Conservation (phyloP, 92 coral and sea anemone genomes). For the Epizoanthus ramosus region DNA sequence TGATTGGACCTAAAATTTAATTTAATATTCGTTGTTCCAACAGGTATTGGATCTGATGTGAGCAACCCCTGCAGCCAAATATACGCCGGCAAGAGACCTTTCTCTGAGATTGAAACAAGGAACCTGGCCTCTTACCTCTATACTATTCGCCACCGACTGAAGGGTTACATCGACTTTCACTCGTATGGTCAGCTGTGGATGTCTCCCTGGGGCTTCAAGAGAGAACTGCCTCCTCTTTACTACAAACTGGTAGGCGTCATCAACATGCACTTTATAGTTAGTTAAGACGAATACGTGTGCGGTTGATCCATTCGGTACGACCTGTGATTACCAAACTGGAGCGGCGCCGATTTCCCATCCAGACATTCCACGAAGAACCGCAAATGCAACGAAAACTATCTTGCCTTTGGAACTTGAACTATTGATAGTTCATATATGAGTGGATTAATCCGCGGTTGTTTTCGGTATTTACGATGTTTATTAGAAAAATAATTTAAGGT, state of each 20-base stretch:
- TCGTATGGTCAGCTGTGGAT: slow-evolving; percentile 86
- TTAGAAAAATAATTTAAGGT: no score
- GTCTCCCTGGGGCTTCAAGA: slow-evolving; percentile 87
- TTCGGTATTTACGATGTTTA: no score
- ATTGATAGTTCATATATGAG: no score
- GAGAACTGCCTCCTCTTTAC: slow-evolving; percentile 62
- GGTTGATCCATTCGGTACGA: background rate
- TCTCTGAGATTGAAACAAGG: slow-evolving; percentile 72
- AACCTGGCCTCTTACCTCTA: slow-evolving; percentile 68
- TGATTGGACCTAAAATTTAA: background rate
- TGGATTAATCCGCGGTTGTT: no score
- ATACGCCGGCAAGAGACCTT: slow-evolving; percentile 76
- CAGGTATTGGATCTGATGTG: slow-evolving; percentile 72
- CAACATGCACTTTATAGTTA: background rate
- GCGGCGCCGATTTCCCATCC: no score
- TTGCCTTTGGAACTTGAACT: no score
- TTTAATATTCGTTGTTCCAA: background rate
- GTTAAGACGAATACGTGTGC: background rate
- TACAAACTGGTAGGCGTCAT: slow-evolving; percentile 52
- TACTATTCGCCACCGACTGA: slow-evolving; percentile 59
- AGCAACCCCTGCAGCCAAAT: slow-evolving; percentile 75
- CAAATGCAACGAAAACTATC: no score
- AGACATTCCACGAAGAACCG: no score
- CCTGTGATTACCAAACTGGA: no score
- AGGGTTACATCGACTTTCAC: slow-evolving; percentile 81